These are phyloP conservation scores for Hucho hucho DNA, from an alignment of 2,113 vertebrate genomes.

Conservation along the genomic window DNA sequence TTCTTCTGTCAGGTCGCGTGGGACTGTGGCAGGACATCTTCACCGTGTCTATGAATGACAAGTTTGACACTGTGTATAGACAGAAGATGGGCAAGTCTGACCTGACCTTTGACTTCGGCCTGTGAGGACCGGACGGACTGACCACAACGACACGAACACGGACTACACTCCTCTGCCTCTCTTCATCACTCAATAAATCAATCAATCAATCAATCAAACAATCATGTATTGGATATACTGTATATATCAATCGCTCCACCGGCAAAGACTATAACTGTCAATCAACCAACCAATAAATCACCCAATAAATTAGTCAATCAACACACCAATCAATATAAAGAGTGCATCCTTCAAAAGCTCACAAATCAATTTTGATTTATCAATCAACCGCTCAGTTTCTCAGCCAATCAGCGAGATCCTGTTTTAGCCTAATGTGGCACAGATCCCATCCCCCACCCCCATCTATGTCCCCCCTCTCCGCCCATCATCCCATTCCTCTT, in stretches of 20 bases:
- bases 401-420: not conserved
- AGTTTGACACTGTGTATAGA: constrained; percentile 91
- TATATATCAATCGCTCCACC: too few relatives aligned
- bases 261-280: too few relatives aligned
- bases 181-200: not conserved
- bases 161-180: constrained; percentile 6
- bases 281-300: too few relatives aligned
- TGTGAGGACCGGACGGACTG: constrained; percentile 69
- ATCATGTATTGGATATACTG: too few relatives aligned
- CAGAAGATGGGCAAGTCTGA: constrained; percentile 98
- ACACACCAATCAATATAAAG: constrained; percentile 17
- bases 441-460: not conserved
- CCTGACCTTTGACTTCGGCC: constrained; percentile 91
- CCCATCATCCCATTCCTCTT: not conserved
- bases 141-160: not conserved
- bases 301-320: not conserved
- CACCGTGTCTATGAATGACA: constrained; percentile 98
- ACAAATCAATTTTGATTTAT: not conserved
- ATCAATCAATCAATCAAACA: not conserved
- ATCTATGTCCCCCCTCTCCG: not conserved
- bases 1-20: constrained; percentile 78
- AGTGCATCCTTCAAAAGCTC: not conserved
- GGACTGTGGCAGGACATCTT: constrained; percentile 98
- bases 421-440: not conserved
- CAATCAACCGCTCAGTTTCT: not conserved